These are phyloP conservation scores for Psix sp. DNA, from an alignment of 1,140 invertebrate genomes.

Conservation along the genomic window DNA sequence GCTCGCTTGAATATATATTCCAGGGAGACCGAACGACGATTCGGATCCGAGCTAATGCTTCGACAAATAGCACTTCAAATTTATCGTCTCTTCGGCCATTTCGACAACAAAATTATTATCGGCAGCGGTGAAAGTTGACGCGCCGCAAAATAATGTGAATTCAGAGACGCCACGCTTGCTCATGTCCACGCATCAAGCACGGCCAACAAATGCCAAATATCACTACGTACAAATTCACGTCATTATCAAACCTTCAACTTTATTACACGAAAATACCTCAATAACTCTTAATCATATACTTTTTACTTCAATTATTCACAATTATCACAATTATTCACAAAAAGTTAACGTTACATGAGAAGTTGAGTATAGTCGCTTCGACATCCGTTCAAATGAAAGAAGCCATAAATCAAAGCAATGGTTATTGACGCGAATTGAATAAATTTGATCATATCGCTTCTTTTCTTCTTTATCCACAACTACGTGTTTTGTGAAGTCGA, in stretches of 20 bases:
- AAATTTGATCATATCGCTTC: too few species aligned
- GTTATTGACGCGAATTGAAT: too few species aligned
- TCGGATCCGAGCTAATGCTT: slow-evolving; percentile 29
- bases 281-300: slow-evolving; percentile 16
- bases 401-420: too few species aligned
- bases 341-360: too few species aligned
- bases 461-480: too few species aligned
- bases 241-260: slow-evolving; percentile 24
- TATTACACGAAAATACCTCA: slow-evolving; percentile 36
- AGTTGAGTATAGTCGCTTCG: too few species aligned
- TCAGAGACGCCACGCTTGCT: slow-evolving; percentile 13
- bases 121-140: slow-evolving; percentile 49
- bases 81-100: slow-evolving; percentile 41
- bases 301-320: slow-evolving; percentile 13
- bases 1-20: not conserved
- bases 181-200: not conserved
- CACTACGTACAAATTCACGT: slow-evolving; percentile 32
- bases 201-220: slow-evolving; percentile 11
- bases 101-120: slow-evolving; percentile 53
- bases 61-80: slow-evolving; percentile 51
- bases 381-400: too few species aligned
- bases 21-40: not conserved
- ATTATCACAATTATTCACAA: too few species aligned
- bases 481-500: too few species aligned
- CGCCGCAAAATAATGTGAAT: slow-evolving; percentile 40